phyloP scores from a whole-genome alignment of 2,888 invertebrate species.

The Agonum fuliginosum region DNA sequence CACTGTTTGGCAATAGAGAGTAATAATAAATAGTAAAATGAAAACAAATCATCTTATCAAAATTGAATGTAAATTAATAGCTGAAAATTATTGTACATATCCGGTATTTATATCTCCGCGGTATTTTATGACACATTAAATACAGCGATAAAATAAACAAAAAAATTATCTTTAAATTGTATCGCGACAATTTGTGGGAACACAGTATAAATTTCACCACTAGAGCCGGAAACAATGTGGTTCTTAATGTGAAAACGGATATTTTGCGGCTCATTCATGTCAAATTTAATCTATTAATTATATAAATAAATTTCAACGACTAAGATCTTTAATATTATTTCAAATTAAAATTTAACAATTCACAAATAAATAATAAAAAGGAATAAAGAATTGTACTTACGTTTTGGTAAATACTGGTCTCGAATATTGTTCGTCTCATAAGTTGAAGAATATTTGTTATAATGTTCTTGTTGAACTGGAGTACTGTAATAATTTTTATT shows the following conservation, averaged over 20 bases:
- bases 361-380: neutral
- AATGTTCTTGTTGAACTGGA: slow-evolving; percentile 59
- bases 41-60: slow-evolving; percentile 21
- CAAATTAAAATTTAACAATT: neutral
- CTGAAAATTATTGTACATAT: slow-evolving; percentile 34
- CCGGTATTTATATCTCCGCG: slow-evolving; percentile 8
- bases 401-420: slow-evolving; percentile 62
- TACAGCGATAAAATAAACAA: slow-evolving; percentile 28
- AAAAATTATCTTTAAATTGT: slow-evolving; percentile 22
- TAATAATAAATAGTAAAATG: slow-evolving; percentile 16
- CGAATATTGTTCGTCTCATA: slow-evolving; percentile 57
- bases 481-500: slow-evolving; percentile 61
- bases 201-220: slow-evolving; percentile 7
- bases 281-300: slow-evolving; percentile 19
- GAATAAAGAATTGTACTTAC: slow-evolving; percentile 60
- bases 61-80: slow-evolving; percentile 27
- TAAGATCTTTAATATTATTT: neutral
- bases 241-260: slow-evolving; percentile 39
- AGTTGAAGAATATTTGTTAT: slow-evolving; percentile 17
- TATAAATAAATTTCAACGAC: neutral
- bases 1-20: neutral
- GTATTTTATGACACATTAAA: slow-evolving; percentile 32
- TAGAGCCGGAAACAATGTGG: slow-evolving; percentile 38
- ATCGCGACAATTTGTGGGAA: slow-evolving; percentile 42
- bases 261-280: slow-evolving; percentile 19